Conservation (phyloP, 92 coral and sea anemone genomes). For the Hydrozoanthus gracilis region DNA sequence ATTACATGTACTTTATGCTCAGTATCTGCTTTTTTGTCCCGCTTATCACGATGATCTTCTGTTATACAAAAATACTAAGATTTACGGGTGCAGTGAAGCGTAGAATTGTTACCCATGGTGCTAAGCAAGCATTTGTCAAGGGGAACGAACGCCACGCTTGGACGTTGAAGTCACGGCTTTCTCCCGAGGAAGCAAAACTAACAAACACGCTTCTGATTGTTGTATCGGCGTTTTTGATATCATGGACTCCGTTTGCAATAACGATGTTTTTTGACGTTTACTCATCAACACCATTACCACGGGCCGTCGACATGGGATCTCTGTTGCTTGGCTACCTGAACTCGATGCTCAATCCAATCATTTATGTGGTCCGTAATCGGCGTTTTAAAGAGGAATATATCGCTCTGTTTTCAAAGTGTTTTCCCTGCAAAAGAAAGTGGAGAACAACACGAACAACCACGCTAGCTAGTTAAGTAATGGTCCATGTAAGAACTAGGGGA, state of each 20-base stretch:
- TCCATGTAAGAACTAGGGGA: no score
- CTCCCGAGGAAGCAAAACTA: conserved; percentile 73
- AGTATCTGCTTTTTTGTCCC: conserved; percentile 84
- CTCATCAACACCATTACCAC: conserved; percentile 56
- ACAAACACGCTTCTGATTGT: conserved; percentile 88
- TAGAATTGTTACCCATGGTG: neutral
- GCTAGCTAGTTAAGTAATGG: no score
- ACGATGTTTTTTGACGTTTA: conserved; percentile 88
- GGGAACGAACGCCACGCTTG: neutral
- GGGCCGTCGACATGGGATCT: conserved; percentile 56
- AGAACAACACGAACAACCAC: neutral
- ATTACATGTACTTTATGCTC: conserved; percentile 88
- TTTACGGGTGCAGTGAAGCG: conserved; percentile 66
- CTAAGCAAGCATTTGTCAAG: neutral
- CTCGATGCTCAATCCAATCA: conserved; percentile 82
- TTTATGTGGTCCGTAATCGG: conserved; percentile 68
- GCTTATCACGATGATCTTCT: conserved; percentile 63
- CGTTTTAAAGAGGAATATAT: conserved; percentile 59
- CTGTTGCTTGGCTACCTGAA: conserved; percentile 86
- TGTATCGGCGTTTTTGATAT: conserved; percentile 75
- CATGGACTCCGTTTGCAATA: conserved; percentile 92
- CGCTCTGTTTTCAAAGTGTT: conserved; percentile 43
- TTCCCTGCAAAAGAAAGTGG: conserved; percentile 14
- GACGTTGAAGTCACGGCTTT: conserved; percentile 39
- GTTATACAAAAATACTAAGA: conserved; percentile 71